Conservation (phyloP, 2,113 vertebrate genomes). For the Numida meleagris region DNA sequence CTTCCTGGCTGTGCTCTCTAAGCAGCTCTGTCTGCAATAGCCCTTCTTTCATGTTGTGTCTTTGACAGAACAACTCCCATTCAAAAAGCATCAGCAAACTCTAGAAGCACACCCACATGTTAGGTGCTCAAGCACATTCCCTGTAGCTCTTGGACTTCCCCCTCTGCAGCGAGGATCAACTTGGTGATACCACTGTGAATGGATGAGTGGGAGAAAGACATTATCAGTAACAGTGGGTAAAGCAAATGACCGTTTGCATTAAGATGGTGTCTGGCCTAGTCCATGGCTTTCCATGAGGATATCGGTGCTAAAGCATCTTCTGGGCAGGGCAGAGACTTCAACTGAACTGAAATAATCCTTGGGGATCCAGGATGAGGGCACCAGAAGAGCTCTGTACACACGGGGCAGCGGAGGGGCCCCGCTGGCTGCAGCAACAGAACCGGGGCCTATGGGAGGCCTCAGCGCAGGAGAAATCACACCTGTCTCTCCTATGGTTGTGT, state of each 20-base stretch:
- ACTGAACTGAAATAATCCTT: neutral
- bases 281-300: accelerated
- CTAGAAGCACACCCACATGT: neutral
- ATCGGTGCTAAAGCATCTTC: neutral
- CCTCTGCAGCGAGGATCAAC: neutral
- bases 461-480: neutral
- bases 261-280: neutral
- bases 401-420: neutral
- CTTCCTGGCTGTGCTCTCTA: accelerated
- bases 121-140: neutral
- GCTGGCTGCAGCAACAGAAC: neutral
- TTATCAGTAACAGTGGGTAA: neutral
- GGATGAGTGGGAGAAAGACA: neutral
- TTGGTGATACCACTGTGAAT: neutral
- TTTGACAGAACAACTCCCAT: neutral
- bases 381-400: neutral
- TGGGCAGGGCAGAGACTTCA: neutral
- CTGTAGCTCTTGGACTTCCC: neutral
- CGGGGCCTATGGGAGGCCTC: neutral
- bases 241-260: neutral
- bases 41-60: neutral
- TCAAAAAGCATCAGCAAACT: neutral
- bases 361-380: neutral
- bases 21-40: neutral
- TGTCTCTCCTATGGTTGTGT: neutral